These are phyloP conservation scores for Myripristis murdjan DNA, from an alignment of 2,797 vertebrate species.

Conservation along the genomic window DNA sequence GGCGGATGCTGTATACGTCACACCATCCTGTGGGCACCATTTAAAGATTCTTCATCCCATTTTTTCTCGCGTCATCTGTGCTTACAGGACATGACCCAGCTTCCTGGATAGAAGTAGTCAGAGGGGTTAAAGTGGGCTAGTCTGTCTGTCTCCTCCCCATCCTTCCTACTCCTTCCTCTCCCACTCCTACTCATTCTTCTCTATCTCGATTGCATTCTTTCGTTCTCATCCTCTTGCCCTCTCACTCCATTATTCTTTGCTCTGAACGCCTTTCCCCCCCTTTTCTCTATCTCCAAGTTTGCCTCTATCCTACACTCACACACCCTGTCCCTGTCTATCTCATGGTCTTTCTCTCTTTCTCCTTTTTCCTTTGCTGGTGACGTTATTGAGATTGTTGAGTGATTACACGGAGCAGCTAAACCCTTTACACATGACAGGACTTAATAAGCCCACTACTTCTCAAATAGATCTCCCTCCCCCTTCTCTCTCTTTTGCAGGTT, in stretches of 20 bases:
- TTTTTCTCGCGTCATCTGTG: constrained; percentile 2
- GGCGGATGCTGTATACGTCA: constrained; percentile 10
- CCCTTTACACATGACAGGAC: constrained; percentile 75
- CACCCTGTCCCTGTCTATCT: not conserved
- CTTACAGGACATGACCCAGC: constrained; percentile 13
- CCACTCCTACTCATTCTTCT: constrained; percentile 41
- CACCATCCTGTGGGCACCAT: not conserved
- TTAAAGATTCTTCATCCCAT: not conserved
- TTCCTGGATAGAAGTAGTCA: constrained; percentile 41
- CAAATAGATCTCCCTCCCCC: constrained; percentile 21
- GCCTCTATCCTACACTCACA: not conserved
- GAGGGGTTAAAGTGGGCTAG: constrained; percentile 28
- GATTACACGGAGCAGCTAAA: constrained; percentile 67
- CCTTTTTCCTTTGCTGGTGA: constrained; percentile 25
- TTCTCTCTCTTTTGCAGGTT: constrained; percentile 10
- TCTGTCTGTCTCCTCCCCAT: constrained; percentile 59
- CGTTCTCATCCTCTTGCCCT: constrained; percentile 57
- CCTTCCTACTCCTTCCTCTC: no score
- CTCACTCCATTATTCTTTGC: constrained; percentile 48
- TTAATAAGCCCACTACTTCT: constrained; percentile 51
- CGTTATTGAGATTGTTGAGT: constrained; percentile 67
- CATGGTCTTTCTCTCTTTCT: not conserved
- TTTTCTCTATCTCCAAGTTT: not conserved
- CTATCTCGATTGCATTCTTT: constrained; percentile 51
- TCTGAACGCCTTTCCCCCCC: constrained; percentile 9